Percentiles rank a stretch among this genome's conserved stretches.
Evolutionary conservation across 1,140 invertebrate species (phyloP).

Genomic region (Drosophila paulistorum): DNA sequence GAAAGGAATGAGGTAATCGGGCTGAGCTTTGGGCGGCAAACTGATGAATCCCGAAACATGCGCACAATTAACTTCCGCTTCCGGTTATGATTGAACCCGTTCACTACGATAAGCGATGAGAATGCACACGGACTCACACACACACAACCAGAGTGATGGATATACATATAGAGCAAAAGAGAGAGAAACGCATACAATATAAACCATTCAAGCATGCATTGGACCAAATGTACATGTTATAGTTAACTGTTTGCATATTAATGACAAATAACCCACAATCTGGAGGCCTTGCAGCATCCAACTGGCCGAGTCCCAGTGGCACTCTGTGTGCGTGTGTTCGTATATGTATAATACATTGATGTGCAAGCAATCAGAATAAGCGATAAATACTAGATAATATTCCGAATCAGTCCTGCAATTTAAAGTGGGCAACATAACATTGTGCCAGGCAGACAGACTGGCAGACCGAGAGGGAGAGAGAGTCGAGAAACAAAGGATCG

Average conservation of each 20-base stretch:
- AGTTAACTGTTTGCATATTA: slow-evolving; percentile 79
- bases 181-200: slow-evolving; percentile 1
- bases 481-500: too few species aligned
- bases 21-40: not conserved
- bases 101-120: slow-evolving; percentile 32
- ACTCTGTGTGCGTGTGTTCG: not conserved
- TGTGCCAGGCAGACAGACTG: not conserved
- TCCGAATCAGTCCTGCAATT: slow-evolving; percentile 34
- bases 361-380: slow-evolving; percentile 43
- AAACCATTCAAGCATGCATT: slow-evolving; percentile 24
- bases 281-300: slow-evolving; percentile 44
- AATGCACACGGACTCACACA: not conserved
- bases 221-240: slow-evolving; percentile 22
- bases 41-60: slow-evolving; percentile 41
- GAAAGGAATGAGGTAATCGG: slow-evolving; percentile 16
- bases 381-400: slow-evolving; percentile 75
- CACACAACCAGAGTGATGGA: slow-evolving; percentile 8
- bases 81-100: slow-evolving; percentile 70
- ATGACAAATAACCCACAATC: slow-evolving; percentile 71
- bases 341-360: slow-evolving; percentile 33
- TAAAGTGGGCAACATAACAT: slow-evolving; percentile 20
- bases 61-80: slow-evolving; percentile 76
- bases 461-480: too few species aligned
- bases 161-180: slow-evolving; percentile 9
- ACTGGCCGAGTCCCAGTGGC: not conserved